These are phyloP conservation scores for Syngnathus floridae DNA, from an alignment of 2,113 vertebrate genomes.

Conservation along the genomic window DNA sequence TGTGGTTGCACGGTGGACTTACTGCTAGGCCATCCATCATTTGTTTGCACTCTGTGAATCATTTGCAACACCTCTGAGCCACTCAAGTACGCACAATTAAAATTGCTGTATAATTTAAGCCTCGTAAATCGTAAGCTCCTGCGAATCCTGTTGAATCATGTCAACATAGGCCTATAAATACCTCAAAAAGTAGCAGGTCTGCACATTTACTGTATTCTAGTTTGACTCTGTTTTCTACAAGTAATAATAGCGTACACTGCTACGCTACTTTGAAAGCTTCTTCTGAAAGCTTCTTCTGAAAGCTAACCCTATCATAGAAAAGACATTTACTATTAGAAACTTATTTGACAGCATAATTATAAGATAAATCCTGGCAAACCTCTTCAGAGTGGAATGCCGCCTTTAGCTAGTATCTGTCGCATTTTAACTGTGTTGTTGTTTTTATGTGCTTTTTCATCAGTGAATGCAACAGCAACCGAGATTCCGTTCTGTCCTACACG, in stretches of 20 bases:
- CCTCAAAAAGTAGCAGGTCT: not conserved
- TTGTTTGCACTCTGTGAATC: conserved; percentile 29
- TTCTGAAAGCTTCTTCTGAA: conserved; percentile 38
- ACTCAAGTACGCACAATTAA: conserved; percentile 13
- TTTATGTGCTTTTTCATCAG: conserved; percentile 58
- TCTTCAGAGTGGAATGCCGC: conserved; percentile 27
- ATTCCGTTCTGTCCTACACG: conserved; percentile 94
- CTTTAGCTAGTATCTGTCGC: not conserved
- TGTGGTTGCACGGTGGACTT: conserved; percentile 9
- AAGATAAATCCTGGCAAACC: conserved; percentile 33
- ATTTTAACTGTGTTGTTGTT: conserved; percentile 21
- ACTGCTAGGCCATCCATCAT: conserved; percentile 27
- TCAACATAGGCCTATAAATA: conserved; percentile 29
- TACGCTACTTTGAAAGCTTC: conserved; percentile 21
- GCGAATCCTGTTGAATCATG: conserved; percentile 43
- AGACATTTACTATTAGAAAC: not conserved
- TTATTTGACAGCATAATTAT: not conserved
- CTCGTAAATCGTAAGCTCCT: conserved; percentile 41
- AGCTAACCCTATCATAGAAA: conserved; percentile 27
- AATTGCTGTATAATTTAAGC: conserved; percentile 45
- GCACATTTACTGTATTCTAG: not conserved
- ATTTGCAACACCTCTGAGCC: conserved; percentile 24
- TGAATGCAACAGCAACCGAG: conserved; percentile 97
- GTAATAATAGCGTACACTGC: not conserved
- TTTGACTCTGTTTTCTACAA: not conserved